Conservation (phyloP, 1,140 invertebrate species). For the Venturia canescens region DNA sequence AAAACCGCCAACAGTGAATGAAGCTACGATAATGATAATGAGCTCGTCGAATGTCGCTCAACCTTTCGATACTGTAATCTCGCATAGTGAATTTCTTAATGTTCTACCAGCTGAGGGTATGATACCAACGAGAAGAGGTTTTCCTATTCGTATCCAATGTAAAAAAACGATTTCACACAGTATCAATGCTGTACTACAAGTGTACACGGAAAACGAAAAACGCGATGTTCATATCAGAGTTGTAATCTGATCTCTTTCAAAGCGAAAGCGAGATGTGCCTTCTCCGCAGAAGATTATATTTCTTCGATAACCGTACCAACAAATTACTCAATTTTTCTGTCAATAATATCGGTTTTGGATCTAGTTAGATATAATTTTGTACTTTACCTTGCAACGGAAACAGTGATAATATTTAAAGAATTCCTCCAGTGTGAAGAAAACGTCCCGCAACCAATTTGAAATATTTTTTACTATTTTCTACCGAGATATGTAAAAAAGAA, state of each 20-base stretch:
- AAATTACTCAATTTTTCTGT: background rate
- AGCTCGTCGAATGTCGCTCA: slow-evolving; percentile 58
- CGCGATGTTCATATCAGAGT: slow-evolving; percentile 62
- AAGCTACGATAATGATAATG: slow-evolving; percentile 60
- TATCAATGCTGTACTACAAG: slow-evolving; percentile 58
- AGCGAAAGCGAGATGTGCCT: too few species aligned
- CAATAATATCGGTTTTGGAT: too few species aligned
- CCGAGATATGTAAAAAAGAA: too few species aligned
- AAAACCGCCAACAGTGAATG: slow-evolving; percentile 55
- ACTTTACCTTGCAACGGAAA: too few species aligned
- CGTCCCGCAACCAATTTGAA: too few species aligned
- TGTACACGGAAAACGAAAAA: slow-evolving; percentile 65
- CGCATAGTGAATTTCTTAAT: slow-evolving; percentile 57
- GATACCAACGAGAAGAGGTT: slow-evolving; percentile 60
- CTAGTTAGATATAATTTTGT: too few species aligned
- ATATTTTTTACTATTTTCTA: too few species aligned
- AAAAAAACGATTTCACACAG: slow-evolving; percentile 57
- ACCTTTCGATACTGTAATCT: slow-evolving; percentile 60
- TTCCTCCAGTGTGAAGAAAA: too few species aligned
- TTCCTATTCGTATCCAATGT: slow-evolving; percentile 62
- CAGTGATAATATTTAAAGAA: too few species aligned
- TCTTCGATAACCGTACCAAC: background rate
- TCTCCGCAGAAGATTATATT: background rate
- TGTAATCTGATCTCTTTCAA: background rate
- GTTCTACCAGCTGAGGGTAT: slow-evolving; percentile 65